Evolutionary conservation across 2,888 invertebrate species (phyloP), one percentile per base, ranked within the genome.

Genomic region (Osedax frankpressi): DNA sequence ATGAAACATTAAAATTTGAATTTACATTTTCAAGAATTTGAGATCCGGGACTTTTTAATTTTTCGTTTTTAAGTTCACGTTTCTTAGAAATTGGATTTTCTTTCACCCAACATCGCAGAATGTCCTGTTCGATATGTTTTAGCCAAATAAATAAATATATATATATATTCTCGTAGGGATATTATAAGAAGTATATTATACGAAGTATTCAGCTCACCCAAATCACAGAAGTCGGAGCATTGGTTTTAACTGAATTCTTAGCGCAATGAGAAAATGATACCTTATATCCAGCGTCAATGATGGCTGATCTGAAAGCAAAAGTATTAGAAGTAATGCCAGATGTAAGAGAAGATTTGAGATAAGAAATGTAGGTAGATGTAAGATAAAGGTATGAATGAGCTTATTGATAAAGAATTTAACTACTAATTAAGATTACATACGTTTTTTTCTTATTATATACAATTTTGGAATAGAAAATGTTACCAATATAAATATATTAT

Each of bases 261-360:
- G 89, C 88, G 74, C 92, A 91, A 86, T 99, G 98, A 0, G 96
- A 93, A 80, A 89, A 90, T 0, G 96, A 96, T 1, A 97, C 95
- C 79, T 89, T 87, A 84, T 91, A 93, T 0, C 95, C 95, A 75
- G 82, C 82, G 79, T 84, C 81, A 63, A 85, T 72, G 27, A 85
- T 74, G 3, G 84, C 84, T 0, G 97, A 97, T 79, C 95, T 91
- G 82, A 11, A n/a, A n/a, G n/a, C n/a, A n/a, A n/a, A n/a, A n/a
- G n/a, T n/a, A n/a, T n/a, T n/a, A n/a, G n/a, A n/a, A n/a, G n/a
- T n/a, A n/a, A n/a, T n/a, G n/a, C n/a, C n/a, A n/a, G n/a, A n/a
- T n/a, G n/a, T n/a, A n/a, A n/a, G n/a, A n/a, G n/a, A n/a, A n/a
- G n/a, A n/a, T n/a, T n/a, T n/a, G n/a, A n/a, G n/a, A n/a, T n/a